Evolutionary conservation across 2,797 vertebrate species (phyloP).

Genomic region (Dicrostonyx torquatus): DNA sequence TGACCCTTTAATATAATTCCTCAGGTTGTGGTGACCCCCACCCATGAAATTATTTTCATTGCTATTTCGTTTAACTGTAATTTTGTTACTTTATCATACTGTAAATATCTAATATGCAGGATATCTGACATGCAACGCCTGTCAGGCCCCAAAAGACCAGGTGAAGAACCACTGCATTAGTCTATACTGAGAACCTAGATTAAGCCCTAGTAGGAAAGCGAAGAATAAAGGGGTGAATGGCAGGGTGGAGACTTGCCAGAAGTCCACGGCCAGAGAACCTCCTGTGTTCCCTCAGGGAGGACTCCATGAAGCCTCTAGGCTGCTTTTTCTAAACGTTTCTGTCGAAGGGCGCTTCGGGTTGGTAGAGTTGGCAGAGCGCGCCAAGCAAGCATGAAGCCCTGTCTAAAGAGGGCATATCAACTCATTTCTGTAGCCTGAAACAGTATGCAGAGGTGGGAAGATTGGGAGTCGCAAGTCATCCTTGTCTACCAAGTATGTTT

Average conservation of each 20-base stretch:
- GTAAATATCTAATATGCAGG: background rate
- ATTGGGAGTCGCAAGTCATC: background rate
- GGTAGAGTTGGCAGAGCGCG: background rate
- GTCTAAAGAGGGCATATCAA: background rate
- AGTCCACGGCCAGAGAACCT: rapidly evolving
- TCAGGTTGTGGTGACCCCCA: background rate
- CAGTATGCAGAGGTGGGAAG: no score
- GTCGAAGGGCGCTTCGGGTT: background rate
- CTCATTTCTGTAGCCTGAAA: background rate
- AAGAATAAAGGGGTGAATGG: background rate
- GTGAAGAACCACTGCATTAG: background rate
- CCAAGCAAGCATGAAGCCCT: background rate
- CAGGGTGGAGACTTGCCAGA: background rate
- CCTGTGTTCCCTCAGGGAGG: no score
- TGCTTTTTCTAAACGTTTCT: background rate
- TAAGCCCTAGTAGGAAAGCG: background rate
- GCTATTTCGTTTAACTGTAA: background rate
- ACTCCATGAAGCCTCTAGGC: no score
- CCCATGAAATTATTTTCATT: background rate
- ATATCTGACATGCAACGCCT: background rate
- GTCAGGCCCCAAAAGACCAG: background rate
- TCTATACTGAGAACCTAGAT: background rate
- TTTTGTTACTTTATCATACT: background rate
- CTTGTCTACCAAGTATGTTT: background rate
- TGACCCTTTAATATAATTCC: background rate